These are phyloP conservation scores for Eupithecia dodoneata DNA, from an alignment of 2,888 invertebrate genomes.

Conservation along the genomic window DNA sequence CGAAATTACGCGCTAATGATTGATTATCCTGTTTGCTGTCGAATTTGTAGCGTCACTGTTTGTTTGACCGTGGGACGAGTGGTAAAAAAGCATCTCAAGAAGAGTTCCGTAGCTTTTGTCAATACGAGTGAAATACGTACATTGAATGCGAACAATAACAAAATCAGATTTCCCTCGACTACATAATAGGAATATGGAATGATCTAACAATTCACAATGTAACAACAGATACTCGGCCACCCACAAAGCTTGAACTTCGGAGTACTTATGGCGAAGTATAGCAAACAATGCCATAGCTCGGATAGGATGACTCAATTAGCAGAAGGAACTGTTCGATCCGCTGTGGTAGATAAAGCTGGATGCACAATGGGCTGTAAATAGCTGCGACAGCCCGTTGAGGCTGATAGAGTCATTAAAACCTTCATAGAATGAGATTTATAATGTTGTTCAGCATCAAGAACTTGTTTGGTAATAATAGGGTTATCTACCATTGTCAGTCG, in stretches of 20 bases:
- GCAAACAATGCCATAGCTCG: slow-evolving; percentile 77
- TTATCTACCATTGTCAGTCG: slow-evolving; percentile 12
- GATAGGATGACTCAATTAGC: slow-evolving; percentile 81
- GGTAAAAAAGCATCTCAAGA: neutral
- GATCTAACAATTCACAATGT: slow-evolving; percentile 43
- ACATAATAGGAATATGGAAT: slow-evolving; percentile 40
- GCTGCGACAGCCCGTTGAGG: slow-evolving; percentile 48
- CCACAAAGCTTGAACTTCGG: slow-evolving; percentile 62
- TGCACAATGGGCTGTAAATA: slow-evolving; percentile 76
- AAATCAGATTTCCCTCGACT: slow-evolving; percentile 29
- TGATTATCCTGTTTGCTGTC: slow-evolving; percentile 77
- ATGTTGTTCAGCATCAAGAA: slow-evolving; percentile 25
- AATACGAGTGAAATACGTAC: neutral
- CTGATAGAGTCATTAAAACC: slow-evolving; percentile 45
- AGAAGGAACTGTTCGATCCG: slow-evolving; percentile 45
- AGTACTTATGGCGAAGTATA: slow-evolving; percentile 73
- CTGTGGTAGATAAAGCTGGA: slow-evolving; percentile 63
- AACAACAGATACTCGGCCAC: slow-evolving; percentile 58
- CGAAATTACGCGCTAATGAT: slow-evolving; percentile 76
- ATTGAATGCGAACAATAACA: slow-evolving; percentile 33
- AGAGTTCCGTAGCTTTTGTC: neutral
- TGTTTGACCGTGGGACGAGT: slow-evolving; percentile 53
- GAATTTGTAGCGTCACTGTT: slow-evolving; percentile 71
- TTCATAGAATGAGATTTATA: slow-evolving; percentile 43
- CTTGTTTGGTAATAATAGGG: slow-evolving; percentile 27